Percentiles rank a stretch among this genome's conserved stretches.
phyloP scores from a whole-genome alignment of 2,888 invertebrate species.

The Drosophila kambysellisi region DNA sequence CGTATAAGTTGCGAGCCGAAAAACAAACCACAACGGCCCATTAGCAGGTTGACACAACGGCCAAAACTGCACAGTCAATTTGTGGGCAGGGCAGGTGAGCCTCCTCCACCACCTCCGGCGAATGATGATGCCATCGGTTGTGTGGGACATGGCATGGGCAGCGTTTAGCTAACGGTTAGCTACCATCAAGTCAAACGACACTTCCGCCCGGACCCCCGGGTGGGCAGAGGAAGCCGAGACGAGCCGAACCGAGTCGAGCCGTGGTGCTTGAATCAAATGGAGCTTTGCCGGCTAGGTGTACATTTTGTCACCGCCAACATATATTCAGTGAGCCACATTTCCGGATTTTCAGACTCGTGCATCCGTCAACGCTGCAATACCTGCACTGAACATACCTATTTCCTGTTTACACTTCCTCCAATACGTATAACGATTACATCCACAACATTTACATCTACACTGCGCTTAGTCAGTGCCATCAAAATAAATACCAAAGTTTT shows the following conservation, averaged over 20 bases:
- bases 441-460: slow-evolving; percentile 18
- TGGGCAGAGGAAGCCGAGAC: slow-evolving; percentile 14
- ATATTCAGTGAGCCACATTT: slow-evolving; percentile 72
- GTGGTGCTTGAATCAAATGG: slow-evolving; percentile 25
- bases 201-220: slow-evolving; percentile 52
- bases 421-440: slow-evolving; percentile 13
- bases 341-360: slow-evolving; percentile 64
- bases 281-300: slow-evolving; percentile 31
- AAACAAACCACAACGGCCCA: slow-evolving; percentile 66
- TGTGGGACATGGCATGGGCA: slow-evolving; percentile 10
- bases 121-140: slow-evolving; percentile 28
- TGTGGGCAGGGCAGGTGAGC: slow-evolving; percentile 11
- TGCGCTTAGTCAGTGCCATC: slow-evolving; percentile 27
- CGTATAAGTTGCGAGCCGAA: slow-evolving; percentile 36
- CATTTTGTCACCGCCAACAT: slow-evolving; percentile 64
- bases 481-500: slow-evolving; percentile 45
- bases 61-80: slow-evolving; percentile 17
- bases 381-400: slow-evolving; percentile 25
- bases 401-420: slow-evolving; percentile 9
- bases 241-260: background rate
- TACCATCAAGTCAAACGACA: slow-evolving; percentile 71
- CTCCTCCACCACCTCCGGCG: slow-evolving; percentile 13
- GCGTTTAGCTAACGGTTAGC: slow-evolving; percentile 47
- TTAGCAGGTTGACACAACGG: slow-evolving; percentile 55
- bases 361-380: slow-evolving; percentile 53